Evolutionary conservation across 2,113 vertebrate genomes (phyloP).

Genomic region (Podarcis raffonei): DNA sequence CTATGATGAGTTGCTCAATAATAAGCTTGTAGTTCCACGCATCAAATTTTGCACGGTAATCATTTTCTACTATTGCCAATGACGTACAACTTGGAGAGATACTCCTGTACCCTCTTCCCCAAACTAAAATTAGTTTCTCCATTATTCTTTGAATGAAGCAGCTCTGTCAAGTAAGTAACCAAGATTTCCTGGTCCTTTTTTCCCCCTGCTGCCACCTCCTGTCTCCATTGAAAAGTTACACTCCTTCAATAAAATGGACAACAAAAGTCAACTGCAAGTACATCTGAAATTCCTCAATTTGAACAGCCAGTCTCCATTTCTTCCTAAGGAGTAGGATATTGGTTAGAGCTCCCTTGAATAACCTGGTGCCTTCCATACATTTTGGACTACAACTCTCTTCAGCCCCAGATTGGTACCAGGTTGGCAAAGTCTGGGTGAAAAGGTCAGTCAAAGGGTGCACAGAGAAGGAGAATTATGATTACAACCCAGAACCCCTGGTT

Average conservation of each 20-base stretch:
- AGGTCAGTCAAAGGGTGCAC: no score
- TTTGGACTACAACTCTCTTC: no score
- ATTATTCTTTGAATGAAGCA: neutral
- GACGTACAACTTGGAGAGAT: no score
- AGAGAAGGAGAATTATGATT: neutral
- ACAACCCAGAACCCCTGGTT: neutral
- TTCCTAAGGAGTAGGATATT: neutral
- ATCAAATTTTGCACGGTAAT: neutral
- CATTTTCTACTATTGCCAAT: fast-evolving
- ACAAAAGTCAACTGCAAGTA: neutral
- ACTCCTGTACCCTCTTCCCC: neutral
- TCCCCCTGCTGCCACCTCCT: neutral
- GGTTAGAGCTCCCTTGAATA: neutral
- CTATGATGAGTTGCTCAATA: neutral
- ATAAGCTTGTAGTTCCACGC: neutral
- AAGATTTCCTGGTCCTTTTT: neutral
- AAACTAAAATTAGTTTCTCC: neutral
- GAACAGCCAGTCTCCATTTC: neutral
- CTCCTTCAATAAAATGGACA: neutral
- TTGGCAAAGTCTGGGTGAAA: no score
- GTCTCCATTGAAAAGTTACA: neutral
- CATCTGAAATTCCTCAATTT: neutral
- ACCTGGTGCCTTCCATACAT: no score
- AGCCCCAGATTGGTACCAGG: no score
- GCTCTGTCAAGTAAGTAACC: fast-evolving